These are phyloP conservation scores for Lithosia quadra DNA, from an alignment of 2,888 invertebrate species.

Conservation along the genomic window DNA sequence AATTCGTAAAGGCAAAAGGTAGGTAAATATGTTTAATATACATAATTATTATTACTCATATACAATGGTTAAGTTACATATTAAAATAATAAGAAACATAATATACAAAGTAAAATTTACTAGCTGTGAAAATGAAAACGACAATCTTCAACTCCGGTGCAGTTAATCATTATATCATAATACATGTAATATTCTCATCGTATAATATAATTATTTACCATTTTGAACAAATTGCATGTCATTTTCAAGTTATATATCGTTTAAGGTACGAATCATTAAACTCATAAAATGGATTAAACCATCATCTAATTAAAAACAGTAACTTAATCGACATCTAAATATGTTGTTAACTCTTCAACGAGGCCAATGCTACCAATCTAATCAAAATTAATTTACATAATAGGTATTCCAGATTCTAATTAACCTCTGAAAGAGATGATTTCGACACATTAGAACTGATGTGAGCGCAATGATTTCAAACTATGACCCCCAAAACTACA, in stretches of 20 bases:
- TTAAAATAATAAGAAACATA: not conserved
- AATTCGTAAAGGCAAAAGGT: no score
- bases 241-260: slow-evolving; percentile 11
- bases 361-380: slow-evolving; percentile 59
- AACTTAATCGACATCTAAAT: slow-evolving; percentile 33
- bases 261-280: slow-evolving; percentile 10
- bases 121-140: not conserved
- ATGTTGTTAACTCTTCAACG: slow-evolving; percentile 47
- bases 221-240: not conserved
- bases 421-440: slow-evolving; percentile 63
- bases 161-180: not conserved
- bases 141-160: not conserved
- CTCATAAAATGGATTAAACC: slow-evolving; percentile 15
- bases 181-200: not conserved
- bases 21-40: not conserved
- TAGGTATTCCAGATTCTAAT: slow-evolving; percentile 63
- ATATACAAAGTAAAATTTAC: not conserved
- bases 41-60: no score
- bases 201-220: not conserved
- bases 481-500: slow-evolving; percentile 71
- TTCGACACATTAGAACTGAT: slow-evolving; percentile 59
- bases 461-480: slow-evolving; percentile 64
- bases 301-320: slow-evolving; percentile 25
- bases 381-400: slow-evolving; percentile 65
- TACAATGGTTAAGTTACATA: not conserved